A percentile compares a stretch with the other conserved stretches of the same genome.
Evolutionary conservation across 2,113 vertebrate genomes (phyloP).

Genomic region (Prinia subflava): DNA sequence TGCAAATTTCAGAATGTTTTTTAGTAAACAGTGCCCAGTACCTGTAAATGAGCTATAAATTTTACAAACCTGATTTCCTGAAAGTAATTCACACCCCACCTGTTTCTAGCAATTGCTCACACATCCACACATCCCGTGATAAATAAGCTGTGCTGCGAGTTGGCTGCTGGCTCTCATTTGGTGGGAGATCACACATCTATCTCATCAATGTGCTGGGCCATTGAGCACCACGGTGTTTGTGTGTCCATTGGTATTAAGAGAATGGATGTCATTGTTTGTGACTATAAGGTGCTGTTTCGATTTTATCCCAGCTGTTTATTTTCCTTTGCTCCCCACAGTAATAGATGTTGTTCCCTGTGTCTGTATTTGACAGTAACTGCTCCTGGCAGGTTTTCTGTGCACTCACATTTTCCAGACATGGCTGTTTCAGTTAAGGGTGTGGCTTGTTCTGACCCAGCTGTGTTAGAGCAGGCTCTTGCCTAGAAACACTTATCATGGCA

Average conservation of each 20-base stretch:
- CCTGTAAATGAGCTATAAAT: not conserved
- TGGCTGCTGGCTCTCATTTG: not conserved
- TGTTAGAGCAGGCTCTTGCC: not conserved
- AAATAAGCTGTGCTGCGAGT: rapidly evolving
- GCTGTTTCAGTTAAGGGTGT: conserved; percentile 51
- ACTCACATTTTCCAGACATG: rapidly evolving
- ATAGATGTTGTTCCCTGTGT: not conserved
- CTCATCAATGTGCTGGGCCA: not conserved
- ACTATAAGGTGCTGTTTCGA: not conserved
- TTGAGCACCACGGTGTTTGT: not conserved
- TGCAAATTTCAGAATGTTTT: not conserved
- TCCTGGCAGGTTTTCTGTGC: not conserved
- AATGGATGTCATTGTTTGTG: not conserved
- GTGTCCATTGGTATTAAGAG: rapidly evolving
- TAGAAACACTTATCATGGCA: not conserved
- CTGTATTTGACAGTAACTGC: not conserved
- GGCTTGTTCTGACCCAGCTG: not conserved
- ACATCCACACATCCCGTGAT: rapidly evolving
- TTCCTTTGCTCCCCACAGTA: not conserved
- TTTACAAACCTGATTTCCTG: not conserved
- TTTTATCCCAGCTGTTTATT: not conserved
- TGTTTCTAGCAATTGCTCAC: not conserved
- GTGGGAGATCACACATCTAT: too few relatives aligned
- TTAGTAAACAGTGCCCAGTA: not conserved
- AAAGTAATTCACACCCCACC: not conserved